Evolutionary conservation across 2,113 vertebrate species (phyloP).

Genomic region (Alligator mississippiensis): DNA sequence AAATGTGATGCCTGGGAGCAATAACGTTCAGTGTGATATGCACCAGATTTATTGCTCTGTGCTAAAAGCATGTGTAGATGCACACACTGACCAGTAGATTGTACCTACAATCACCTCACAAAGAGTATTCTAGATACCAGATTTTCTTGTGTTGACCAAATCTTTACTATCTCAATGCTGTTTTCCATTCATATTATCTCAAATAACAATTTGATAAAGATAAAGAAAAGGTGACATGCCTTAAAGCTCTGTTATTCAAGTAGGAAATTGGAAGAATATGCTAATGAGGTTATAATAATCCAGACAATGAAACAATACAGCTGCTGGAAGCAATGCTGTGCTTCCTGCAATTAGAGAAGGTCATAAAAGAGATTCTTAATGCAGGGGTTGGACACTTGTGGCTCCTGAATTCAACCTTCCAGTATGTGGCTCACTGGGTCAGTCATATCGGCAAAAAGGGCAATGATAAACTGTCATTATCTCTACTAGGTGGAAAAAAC

Average conservation of each 20-base stretch:
- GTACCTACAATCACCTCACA: neutral
- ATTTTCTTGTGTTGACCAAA: neutral
- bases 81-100: neutral
- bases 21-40: too few relatives aligned
- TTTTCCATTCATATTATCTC: neutral
- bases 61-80: too few relatives aligned
- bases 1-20: too few relatives aligned
- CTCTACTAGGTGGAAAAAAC: neutral
- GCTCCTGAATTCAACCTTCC: neutral
- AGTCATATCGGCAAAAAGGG: conserved; percentile 30
- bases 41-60: too few relatives aligned
- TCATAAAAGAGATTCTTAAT: neutral
- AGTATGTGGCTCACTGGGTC: conserved; percentile 57
- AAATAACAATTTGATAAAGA: neutral
- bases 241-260: neutral
- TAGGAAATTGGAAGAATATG: neutral
- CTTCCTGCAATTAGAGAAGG: neutral
- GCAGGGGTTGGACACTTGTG: neutral
- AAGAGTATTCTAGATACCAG: neutral
- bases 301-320: neutral
- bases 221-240: neutral
- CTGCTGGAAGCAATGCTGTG: neutral
- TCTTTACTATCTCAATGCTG: neutral
- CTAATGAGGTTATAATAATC: neutral
- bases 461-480: conserved; percentile 49